Conservation (phyloP, 2,113 vertebrate species). For the Phaethornis superciliosus region DNA sequence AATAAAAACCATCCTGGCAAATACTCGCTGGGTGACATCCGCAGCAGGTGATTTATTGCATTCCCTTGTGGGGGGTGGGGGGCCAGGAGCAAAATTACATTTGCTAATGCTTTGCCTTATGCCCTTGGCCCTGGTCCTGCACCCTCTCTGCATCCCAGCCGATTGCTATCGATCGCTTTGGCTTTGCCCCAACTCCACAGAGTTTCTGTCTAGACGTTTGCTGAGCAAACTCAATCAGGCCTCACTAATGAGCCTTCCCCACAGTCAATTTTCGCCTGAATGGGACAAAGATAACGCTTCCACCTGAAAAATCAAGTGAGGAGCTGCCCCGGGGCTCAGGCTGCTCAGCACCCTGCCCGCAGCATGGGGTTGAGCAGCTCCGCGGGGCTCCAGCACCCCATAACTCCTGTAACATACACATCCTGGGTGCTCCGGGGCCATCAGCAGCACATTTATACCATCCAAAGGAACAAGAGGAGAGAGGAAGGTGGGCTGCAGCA, state of each 20-base stretch:
- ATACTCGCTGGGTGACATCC: neutral
- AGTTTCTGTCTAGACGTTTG: neutral
- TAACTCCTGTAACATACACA: neutral
- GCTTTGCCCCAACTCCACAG: neutral
- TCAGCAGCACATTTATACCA: neutral
- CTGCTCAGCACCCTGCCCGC: neutral
- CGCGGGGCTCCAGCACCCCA: rapidly evolving
- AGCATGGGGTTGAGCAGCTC: rapidly evolving
- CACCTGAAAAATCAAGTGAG: neutral
- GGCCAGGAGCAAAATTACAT: neutral
- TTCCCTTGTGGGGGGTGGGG: neutral
- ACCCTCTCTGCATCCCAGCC: neutral
- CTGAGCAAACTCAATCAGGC: conserved; percentile 26
- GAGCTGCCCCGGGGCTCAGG: neutral
- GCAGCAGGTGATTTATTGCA: conserved; percentile 14
- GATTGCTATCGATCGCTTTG: conserved; percentile 60
- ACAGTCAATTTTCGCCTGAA: neutral
- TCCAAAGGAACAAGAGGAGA: rapidly evolving
- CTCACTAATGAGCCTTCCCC: neutral
- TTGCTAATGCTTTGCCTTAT: neutral
- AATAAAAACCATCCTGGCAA: neutral
- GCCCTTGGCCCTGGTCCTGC: neutral
- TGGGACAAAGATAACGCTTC: neutral
- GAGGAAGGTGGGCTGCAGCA: rapidly evolving
- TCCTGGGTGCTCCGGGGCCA: neutral